Conservation (phyloP, 2,797 vertebrate species). For the Xiphophorus birchmanni region DNA sequence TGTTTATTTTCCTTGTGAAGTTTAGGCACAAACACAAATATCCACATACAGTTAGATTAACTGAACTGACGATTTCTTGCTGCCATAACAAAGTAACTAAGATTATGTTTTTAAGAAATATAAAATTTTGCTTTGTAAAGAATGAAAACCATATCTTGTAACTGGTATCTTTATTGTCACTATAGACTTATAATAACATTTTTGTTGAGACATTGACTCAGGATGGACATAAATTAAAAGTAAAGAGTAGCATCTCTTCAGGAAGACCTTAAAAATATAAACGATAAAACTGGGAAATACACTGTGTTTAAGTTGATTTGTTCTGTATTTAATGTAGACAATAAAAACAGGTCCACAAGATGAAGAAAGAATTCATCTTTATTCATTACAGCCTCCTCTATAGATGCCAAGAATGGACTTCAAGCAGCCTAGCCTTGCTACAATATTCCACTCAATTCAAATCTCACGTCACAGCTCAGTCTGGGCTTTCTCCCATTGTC, state of each 20-base stretch:
- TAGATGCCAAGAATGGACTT: not conserved
- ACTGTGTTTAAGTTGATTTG: too few relatives aligned
- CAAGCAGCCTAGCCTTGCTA: not conserved
- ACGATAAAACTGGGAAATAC: too few relatives aligned
- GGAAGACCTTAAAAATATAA: too few relatives aligned
- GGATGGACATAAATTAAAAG: too few relatives aligned
- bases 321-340: not conserved
- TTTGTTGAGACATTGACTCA: too few relatives aligned
- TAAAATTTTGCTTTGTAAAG: not conserved
- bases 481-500: too few relatives aligned
- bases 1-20: not conserved
- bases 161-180: too few relatives aligned
- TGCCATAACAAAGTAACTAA: not conserved
- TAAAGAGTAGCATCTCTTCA: too few relatives aligned
- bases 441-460: too few relatives aligned
- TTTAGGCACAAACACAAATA: not conserved
- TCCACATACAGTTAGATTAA: not conserved
- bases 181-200: too few relatives aligned
- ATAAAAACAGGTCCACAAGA: not conserved
- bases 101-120: not conserved
- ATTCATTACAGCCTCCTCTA: not conserved
- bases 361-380: not conserved
- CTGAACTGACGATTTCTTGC: not conserved
- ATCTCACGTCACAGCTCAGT: too few relatives aligned
- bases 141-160: too few relatives aligned